Base-by-base conservation (phyloP, 2,113 vertebrate genomes). In the Sinocyclocheilus anshuiensis region DNA sequence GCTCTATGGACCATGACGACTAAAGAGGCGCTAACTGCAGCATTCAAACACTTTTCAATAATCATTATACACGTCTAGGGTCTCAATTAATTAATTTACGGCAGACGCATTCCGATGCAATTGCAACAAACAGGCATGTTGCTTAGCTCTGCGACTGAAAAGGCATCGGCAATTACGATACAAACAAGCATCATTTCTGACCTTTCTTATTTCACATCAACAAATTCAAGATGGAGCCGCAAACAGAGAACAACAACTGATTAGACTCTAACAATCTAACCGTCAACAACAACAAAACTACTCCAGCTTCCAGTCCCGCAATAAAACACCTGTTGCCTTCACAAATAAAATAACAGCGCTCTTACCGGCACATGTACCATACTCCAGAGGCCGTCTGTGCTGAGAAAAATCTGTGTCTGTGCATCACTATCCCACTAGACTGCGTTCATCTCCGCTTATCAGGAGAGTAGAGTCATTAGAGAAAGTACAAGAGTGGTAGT, bases 341-440 rank as follows among this genome's bases (percentile, higher is more conserved):
- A 36, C 48, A 33, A 78, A 80, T 50, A 11, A 6, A 74, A 74
- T n/a, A 39, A 65, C 7, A 24, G 10, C 29, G 4, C 63, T 85
- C 90, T 81, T 94, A 96, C 94, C 94, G 95, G 94, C 90, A 92
- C 91, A 88, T 91, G 93, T 85, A 94, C 93, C 94, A 94, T 94
- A 84, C 91, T 93, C 92, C 85, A 90, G 45, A 91, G 36, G 77
- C 77, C 36, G 59, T 86, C 55, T 4, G 48, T 1, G 76, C n/a
- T 65, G 16, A 87, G 63, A 86, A 77, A 42, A 85, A 88, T 61
- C 91, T 26, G 59, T 85, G 86, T 86, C 76, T 87, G 63, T 4
- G 26, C 67, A 84, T 71, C 86, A 86, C 39, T 78, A 83, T 85
- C 76, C 67, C 78, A 85, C 84, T 65, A 67, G 42, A 33, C 63